Base-by-base conservation (phyloP, 1,140 invertebrate genomes). In the Helicorthomorpha holstii region DNA sequence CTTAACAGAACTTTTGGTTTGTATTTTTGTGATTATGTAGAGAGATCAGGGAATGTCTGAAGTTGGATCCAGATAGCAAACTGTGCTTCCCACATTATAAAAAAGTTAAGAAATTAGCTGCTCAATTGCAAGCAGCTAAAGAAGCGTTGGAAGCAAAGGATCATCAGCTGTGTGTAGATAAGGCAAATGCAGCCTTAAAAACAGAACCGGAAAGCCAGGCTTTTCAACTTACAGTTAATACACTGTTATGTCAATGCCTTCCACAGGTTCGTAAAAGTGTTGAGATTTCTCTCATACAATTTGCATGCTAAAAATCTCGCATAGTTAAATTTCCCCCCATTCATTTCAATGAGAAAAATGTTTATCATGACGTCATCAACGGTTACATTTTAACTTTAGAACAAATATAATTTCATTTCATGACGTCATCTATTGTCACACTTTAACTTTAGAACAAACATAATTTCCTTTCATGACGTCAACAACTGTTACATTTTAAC, bases 41-140 rank as follows among this genome's bases (percentile, higher is more conserved):
- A 66, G 86, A 95, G 72, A 84, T 98, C 57, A 77, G 95, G 23
- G 93, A 98, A 69, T 99, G 96, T 68, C 75, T 99, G 10, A 96
- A 95, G 70, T 71, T 97, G 24, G 95, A 99, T 72, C 92, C 93
- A 0, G 96, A 99, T 61, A 91, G 99, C 67, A 92, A 94, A 68
- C 72, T 83, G 53, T 99, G 95, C 70, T 93, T 77, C 80, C 77
- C 83, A n/a, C 82, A 94, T 62, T 99, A 99, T 68, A 98, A 97
- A 65, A 92, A 89, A 65, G 71, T 98, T 1, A 95, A 96, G 63
- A 95, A 97, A 66, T 74, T 98, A n/a, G 85, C 83, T 49, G 96
- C 94, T 65, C 71, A 83, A 50, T 61, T 96, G 29, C 71, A 75
- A 26, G 74, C 80, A n/a, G 80, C 85, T 2, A 80, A 87, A 58